A percentile compares a stretch with the other conserved stretches of the same genome.
Evolutionary conservation across 1,140 invertebrate genomes (phyloP).

Genomic region (Mycetomoellerius zeteki): DNA sequence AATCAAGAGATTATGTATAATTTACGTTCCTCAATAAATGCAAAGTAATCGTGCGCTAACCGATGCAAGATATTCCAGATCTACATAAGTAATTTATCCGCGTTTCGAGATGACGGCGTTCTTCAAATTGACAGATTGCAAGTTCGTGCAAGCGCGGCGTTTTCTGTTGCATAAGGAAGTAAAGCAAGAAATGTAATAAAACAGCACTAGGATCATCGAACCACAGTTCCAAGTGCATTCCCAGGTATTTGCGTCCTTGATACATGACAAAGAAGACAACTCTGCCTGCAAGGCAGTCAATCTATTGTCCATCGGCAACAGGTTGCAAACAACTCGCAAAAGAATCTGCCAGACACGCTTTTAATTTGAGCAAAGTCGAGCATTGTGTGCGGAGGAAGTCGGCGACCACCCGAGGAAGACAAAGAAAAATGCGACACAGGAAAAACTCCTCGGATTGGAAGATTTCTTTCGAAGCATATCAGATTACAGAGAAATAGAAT

Average conservation of each 20-base stretch:
- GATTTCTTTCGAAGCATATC: conserved; percentile 3
- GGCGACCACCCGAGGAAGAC: conserved; percentile 13
- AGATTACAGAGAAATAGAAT: not conserved
- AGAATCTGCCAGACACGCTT: conserved; percentile 51
- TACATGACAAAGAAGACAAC: conserved; percentile 56
- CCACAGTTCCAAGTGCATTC: conserved; percentile 37
- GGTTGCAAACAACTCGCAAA: conserved; percentile 24
- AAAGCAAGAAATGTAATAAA: conserved; percentile 54
- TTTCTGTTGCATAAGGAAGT: conserved; percentile 47
- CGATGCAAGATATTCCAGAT: not conserved
- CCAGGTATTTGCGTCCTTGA: conserved; percentile 49
- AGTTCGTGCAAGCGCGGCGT: conserved; percentile 27
- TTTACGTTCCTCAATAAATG: not conserved
- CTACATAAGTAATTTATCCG: conserved; percentile 22
- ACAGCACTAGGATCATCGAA: conserved; percentile 54
- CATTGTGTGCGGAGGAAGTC: conserved; percentile 38
- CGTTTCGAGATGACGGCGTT: conserved; percentile 7
- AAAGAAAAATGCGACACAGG: conserved; percentile 25
- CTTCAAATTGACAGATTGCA: conserved; percentile 18
- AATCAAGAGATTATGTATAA: not conserved
- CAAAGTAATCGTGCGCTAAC: conserved; percentile 8
- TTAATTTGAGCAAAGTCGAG: conserved; percentile 57
- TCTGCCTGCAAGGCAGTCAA: conserved; percentile 2
- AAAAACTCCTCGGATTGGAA: not conserved
- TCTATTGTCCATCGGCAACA: conserved; percentile 57